These are phyloP conservation scores for Liolophura sinensis DNA, from an alignment of 1,140 invertebrate genomes.

Conservation along the genomic window DNA sequence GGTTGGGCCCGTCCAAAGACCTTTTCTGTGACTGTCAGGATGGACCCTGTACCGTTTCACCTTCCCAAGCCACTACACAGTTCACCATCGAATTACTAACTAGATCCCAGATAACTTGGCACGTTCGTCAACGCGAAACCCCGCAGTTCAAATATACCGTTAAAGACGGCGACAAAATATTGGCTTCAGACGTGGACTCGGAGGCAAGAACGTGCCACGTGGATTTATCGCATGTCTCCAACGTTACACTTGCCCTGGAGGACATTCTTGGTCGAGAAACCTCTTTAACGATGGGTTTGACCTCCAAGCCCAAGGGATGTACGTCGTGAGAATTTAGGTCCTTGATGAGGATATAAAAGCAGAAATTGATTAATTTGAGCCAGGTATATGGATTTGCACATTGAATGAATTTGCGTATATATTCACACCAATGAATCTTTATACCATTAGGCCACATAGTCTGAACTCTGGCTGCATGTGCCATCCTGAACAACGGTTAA, in stretches of 20 bases:
- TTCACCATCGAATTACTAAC: slow-evolving; percentile 13
- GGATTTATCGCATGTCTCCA: slow-evolving; percentile 5
- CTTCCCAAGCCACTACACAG: slow-evolving; percentile 1
- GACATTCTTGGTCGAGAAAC: slow-evolving; percentile 15
- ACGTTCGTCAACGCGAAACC: slow-evolving; percentile 9
- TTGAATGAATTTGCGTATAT: too few species aligned
- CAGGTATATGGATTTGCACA: too few species aligned
- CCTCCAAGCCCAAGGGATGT: too few species aligned
- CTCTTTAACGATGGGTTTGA: too few species aligned
- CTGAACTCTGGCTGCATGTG: too few species aligned
- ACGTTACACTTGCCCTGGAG: slow-evolving; percentile 15
- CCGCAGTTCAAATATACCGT: slow-evolving; percentile 22
- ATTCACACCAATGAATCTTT: too few species aligned
- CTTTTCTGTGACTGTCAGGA: slow-evolving; percentile 3
- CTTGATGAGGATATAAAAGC: too few species aligned
- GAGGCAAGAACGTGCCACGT: slow-evolving; percentile 12
- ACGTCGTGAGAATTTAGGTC: too few species aligned
- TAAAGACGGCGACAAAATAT: slow-evolving; percentile 9
- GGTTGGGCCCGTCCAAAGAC: background rate
- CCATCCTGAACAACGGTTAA: too few species aligned
- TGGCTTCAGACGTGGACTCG: slow-evolving; percentile 14
- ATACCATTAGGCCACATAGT: too few species aligned
- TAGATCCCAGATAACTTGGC: slow-evolving; percentile 8
- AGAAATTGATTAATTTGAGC: too few species aligned
- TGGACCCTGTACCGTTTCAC: slow-evolving; percentile 6